phyloP scores from a whole-genome alignment of 2,888 invertebrate species.

The Leptopilina drosophilae region DNA sequence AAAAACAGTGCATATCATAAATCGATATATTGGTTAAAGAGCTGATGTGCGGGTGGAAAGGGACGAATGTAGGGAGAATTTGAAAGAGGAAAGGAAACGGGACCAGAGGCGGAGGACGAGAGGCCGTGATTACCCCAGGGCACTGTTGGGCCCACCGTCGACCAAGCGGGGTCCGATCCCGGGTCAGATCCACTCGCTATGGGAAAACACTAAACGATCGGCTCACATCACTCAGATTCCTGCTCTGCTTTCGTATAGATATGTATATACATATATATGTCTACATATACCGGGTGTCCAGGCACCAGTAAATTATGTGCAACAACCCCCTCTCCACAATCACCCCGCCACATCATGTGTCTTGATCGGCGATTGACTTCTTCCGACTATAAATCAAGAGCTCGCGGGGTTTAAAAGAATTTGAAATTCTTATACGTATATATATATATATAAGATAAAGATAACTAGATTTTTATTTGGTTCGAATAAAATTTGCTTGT shows the following conservation, averaged over 20 bases:
- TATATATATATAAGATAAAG: no score
- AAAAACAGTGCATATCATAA: not conserved
- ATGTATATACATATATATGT: slow-evolving; percentile 46
- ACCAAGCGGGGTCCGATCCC: slow-evolving; percentile 72
- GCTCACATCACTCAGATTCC: slow-evolving; percentile 76
- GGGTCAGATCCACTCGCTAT: slow-evolving; percentile 76
- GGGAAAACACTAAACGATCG: slow-evolving; percentile 77
- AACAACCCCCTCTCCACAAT: slow-evolving; percentile 39
- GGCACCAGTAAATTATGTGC: slow-evolving; percentile 48
- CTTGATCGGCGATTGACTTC: slow-evolving; percentile 11
- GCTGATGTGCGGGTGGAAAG: slow-evolving; percentile 23
- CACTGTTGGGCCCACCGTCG: slow-evolving; percentile 68
- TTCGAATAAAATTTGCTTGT: no score
- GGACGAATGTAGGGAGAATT: slow-evolving; percentile 49
- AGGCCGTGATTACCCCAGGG: slow-evolving; percentile 75
- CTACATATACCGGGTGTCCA: slow-evolving; percentile 49
- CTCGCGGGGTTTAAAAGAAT: no score
- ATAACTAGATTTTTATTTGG: no score
- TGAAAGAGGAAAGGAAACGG: slow-evolving; percentile 61
- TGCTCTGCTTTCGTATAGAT: slow-evolving; percentile 64
- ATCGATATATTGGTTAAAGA: slow-evolving; percentile 4
- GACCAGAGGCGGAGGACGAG: slow-evolving; percentile 71
- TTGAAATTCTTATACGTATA: no score
- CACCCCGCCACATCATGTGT: not conserved
- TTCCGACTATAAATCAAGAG: slow-evolving; percentile 6